These are phyloP conservation scores for Gandaritis pyraliata DNA, from an alignment of 2,888 invertebrate genomes.

Conservation along the genomic window DNA sequence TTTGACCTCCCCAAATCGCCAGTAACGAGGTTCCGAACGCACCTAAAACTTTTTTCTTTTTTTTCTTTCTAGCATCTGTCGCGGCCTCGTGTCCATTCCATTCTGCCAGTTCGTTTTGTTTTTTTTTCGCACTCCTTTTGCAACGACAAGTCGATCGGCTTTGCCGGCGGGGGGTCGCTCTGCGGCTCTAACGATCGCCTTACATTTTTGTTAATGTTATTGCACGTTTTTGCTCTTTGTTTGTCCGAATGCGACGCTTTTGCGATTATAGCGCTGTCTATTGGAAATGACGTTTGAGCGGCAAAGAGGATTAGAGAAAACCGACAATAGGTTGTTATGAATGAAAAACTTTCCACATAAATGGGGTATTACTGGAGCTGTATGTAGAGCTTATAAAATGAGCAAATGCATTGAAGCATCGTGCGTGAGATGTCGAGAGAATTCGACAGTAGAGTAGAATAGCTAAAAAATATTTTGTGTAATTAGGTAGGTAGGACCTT, in stretches of 20 bases:
- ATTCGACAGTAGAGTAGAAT: conserved; percentile 1
- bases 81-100: conserved; percentile 77
- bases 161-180: conserved; percentile 75
- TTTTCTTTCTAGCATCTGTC: conserved; percentile 71
- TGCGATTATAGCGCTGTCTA: conserved; percentile 64
- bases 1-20: conserved; percentile 61
- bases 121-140: conserved; percentile 59
- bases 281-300: conserved; percentile 60
- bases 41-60: conserved; percentile 59
- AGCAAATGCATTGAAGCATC: conserved; percentile 31
- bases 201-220: conserved; percentile 65
- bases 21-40: conserved; percentile 67
- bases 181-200: conserved; percentile 71
- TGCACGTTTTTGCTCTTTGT: conserved; percentile 70
- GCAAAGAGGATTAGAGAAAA: conserved; percentile 62
- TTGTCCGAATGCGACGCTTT: conserved; percentile 79
- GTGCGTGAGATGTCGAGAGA: not conserved
- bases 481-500: no score
- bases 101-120: conserved; percentile 50
- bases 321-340: conserved; percentile 50
- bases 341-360: conserved; percentile 45
- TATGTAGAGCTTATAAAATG: conserved; percentile 37
- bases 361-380: conserved; percentile 39
- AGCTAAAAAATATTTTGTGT: no score
- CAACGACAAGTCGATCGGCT: conserved; percentile 71